phyloP scores from a whole-genome alignment of 92 coral and sea anemone species.

The Zoanthus sansibaricus region DNA sequence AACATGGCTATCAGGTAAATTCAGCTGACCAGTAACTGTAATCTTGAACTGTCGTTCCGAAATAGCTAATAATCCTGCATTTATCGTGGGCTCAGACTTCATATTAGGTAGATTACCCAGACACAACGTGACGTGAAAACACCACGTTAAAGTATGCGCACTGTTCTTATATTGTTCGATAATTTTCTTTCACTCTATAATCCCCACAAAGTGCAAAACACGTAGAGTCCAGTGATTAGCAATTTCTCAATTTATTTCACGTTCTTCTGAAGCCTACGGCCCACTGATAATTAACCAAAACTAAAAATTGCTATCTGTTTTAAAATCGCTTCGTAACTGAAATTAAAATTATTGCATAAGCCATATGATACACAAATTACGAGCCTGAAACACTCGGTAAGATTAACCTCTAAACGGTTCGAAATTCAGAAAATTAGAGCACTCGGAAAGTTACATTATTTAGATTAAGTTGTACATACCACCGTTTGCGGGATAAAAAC shows the following conservation, averaged over 20 bases:
- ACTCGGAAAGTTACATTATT: background rate
- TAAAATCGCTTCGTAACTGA: slow-evolving; percentile 1
- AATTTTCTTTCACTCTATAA: background rate
- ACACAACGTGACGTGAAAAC: no score
- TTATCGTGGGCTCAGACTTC: no score
- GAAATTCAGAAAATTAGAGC: background rate
- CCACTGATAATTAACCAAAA: background rate
- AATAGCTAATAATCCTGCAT: no score
- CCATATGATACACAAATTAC: background rate
- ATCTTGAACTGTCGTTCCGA: no score
- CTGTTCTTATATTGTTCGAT: background rate
- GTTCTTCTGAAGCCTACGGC: slow-evolving; percentile 2
- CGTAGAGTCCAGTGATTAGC: background rate
- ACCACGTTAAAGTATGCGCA: no score
- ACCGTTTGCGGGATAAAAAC: background rate
- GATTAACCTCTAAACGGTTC: background rate
- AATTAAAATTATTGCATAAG: background rate
- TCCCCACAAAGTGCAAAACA: slow-evolving; percentile 16
- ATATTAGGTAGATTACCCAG: no score
- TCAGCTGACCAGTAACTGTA: background rate
- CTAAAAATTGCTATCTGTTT: background rate
- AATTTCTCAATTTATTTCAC: slow-evolving; percentile 7
- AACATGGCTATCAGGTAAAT: background rate
- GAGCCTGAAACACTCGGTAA: background rate
- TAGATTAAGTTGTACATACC: slow-evolving; percentile 2